A percentile compares a stretch with the other conserved stretches of the same genome.
phyloP scores from a whole-genome alignment of 2,113 vertebrate species.

The Lycaon pictus region DNA sequence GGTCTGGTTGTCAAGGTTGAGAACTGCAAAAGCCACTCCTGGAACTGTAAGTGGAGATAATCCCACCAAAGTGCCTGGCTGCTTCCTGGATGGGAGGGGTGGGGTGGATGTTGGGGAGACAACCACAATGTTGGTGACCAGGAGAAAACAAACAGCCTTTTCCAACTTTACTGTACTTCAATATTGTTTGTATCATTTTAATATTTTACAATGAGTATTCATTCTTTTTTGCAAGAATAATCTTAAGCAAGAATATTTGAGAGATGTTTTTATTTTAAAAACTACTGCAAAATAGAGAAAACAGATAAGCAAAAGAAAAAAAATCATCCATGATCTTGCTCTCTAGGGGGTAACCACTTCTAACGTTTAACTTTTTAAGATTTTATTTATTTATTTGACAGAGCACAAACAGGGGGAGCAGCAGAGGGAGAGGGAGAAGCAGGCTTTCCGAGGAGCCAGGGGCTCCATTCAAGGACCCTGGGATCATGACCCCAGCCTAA shows the following conservation, averaged over 20 bases:
- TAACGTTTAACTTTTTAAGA: background rate
- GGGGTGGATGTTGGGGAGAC: background rate
- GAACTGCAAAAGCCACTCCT: background rate
- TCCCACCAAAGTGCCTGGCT: background rate
- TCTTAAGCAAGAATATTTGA: conserved; percentile 2
- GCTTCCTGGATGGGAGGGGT: background rate
- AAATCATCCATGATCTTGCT: background rate
- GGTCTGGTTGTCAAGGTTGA: background rate
- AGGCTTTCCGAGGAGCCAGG: too few species aligned
- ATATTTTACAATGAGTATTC: background rate
- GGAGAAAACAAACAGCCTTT: background rate
- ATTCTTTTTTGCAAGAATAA: conserved; percentile 16
- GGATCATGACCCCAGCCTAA: too few species aligned
- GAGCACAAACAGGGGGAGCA: too few species aligned
- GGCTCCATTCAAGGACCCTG: too few species aligned
- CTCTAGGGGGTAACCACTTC: background rate
- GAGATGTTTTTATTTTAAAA: conserved; percentile 1
- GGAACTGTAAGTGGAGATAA: background rate
- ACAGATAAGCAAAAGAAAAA: background rate
- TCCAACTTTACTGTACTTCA: background rate
- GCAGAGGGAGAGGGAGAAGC: too few species aligned
- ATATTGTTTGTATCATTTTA: background rate
- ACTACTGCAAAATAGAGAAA: background rate
- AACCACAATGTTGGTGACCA: background rate
- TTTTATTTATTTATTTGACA: too few species aligned